A percentile compares a stretch with the other conserved stretches of the same genome.
phyloP scores from a whole-genome alignment of 2,888 invertebrate species.

The Calliopum simillimum region DNA sequence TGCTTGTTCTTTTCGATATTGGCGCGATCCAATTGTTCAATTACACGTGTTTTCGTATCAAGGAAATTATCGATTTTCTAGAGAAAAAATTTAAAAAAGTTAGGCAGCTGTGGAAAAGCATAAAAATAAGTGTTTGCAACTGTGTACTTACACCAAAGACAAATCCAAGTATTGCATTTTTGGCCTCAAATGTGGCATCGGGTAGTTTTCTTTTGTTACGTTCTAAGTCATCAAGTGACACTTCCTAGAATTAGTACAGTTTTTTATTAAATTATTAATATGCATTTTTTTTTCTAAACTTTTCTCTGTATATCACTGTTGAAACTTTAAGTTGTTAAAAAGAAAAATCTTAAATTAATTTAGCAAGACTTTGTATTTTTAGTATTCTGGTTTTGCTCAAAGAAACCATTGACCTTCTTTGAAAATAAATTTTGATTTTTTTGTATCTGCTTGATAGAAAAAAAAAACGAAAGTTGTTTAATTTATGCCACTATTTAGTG shows the following conservation, averaged over 20 bases:
- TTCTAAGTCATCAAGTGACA: slow-evolving; percentile 68
- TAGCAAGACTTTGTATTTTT: neutral
- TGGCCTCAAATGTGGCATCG: slow-evolving; percentile 76
- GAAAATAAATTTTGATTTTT: slow-evolving; percentile 5
- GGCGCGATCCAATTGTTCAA: slow-evolving; percentile 76
- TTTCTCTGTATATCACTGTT: too few species aligned
- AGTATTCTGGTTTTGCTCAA: neutral
- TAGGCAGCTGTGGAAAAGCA: neutral
- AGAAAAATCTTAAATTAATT: too few species aligned
- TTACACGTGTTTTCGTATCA: slow-evolving; percentile 81
- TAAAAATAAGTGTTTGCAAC: neutral
- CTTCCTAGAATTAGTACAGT: slow-evolving; percentile 63
- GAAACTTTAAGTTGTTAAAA: too few species aligned
- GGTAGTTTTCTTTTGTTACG: slow-evolving; percentile 83
- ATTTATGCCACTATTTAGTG: neutral
- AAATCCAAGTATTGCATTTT: slow-evolving; percentile 84
- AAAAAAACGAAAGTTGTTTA: slow-evolving; percentile 13
- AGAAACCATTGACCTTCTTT: neutral
- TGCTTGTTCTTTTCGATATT: slow-evolving; percentile 83
- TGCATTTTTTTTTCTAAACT: neutral
- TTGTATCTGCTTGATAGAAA: neutral
- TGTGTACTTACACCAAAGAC: slow-evolving; percentile 81
- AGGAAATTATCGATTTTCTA: slow-evolving; percentile 86
- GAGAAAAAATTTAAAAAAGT: slow-evolving; percentile 56
- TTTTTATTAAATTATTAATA: slow-evolving; percentile 17